Percentiles rank a stretch among this genome's conserved stretches.
These are phyloP conservation scores for Temnothorax nylanderi DNA, from an alignment of 1,140 invertebrate species.

Conservation along the genomic window DNA sequence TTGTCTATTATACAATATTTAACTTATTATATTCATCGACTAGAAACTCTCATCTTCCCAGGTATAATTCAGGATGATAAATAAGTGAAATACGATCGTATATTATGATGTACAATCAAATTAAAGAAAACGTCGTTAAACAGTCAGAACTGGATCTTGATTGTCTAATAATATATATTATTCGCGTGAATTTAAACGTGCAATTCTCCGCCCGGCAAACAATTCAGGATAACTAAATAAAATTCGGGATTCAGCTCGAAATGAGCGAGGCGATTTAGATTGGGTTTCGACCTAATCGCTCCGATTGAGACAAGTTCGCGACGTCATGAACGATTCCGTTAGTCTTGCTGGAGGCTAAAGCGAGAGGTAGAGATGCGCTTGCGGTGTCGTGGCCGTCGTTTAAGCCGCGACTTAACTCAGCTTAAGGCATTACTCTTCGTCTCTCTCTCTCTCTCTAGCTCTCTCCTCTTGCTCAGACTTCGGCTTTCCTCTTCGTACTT, in stretches of 20 bases:
- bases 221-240: not conserved
- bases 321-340: conserved; percentile 48
- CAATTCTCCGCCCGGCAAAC: too few relatives aligned
- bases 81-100: not conserved
- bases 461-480: too few relatives aligned
- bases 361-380: conserved; percentile 55
- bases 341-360: conserved; percentile 11
- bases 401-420: conserved; percentile 68
- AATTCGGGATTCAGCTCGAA: not conserved
- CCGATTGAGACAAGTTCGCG: conserved; percentile 39
- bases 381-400: conserved; percentile 54
- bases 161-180: too few relatives aligned
- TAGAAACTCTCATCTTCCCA: not conserved
- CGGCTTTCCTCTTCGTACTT: conserved; percentile 46
- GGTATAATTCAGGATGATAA: not conserved
- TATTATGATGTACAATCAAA: too few relatives aligned
- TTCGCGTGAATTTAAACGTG: too few relatives aligned
- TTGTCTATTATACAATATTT: too few relatives aligned
- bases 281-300: conserved; percentile 25
- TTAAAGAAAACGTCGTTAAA: too few relatives aligned
- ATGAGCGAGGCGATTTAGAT: not conserved
- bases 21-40: too few relatives aligned
- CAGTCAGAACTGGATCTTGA: too few relatives aligned
- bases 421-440: conserved; percentile 60
- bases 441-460: not conserved